Evolutionary conservation across 2,797 vertebrate species (phyloP).

Genomic region (Chelidonichthys spinosus): DNA sequence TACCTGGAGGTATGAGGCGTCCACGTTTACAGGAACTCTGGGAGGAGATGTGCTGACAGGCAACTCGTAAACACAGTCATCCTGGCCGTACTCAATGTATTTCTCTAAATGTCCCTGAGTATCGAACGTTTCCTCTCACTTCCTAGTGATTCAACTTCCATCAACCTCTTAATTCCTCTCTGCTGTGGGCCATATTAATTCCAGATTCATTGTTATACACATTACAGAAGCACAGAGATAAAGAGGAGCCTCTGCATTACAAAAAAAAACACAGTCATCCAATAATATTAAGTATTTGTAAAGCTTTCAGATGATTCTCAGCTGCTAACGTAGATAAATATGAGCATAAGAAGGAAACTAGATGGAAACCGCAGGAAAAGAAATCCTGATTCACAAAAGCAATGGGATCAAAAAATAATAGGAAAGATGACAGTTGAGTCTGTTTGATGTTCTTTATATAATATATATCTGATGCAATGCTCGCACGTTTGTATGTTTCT

Average conservation of each 20-base stretch:
- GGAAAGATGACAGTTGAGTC: not conserved
- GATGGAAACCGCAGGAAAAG: not conserved
- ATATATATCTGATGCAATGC: not conserved
- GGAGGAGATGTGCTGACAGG: constrained; percentile 29
- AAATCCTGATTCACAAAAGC: not conserved
- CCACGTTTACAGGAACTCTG: constrained; percentile 9
- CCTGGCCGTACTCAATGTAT: not conserved
- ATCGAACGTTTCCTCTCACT: constrained; percentile 11
- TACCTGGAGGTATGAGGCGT: constrained; percentile 20
- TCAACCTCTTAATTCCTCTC: constrained; percentile 40
- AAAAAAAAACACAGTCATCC: not conserved
- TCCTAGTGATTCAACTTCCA: constrained; percentile 13
- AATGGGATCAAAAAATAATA: not conserved
- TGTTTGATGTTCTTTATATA: not conserved
- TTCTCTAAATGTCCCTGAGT: not conserved
- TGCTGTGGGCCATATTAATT: constrained; percentile 29
- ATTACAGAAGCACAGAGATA: constrained; percentile 25
- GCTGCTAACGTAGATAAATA: not conserved
- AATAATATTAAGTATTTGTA: not conserved
- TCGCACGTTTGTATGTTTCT: not conserved
- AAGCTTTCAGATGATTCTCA: not conserved
- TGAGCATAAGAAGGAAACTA: not conserved
- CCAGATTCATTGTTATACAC: constrained; percentile 48
- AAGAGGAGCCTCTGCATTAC: constrained; percentile 6
- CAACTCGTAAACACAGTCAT: not conserved